Evolutionary conservation across 2,113 vertebrate genomes (phyloP).

Genomic region (Chionomys nivalis): DNA sequence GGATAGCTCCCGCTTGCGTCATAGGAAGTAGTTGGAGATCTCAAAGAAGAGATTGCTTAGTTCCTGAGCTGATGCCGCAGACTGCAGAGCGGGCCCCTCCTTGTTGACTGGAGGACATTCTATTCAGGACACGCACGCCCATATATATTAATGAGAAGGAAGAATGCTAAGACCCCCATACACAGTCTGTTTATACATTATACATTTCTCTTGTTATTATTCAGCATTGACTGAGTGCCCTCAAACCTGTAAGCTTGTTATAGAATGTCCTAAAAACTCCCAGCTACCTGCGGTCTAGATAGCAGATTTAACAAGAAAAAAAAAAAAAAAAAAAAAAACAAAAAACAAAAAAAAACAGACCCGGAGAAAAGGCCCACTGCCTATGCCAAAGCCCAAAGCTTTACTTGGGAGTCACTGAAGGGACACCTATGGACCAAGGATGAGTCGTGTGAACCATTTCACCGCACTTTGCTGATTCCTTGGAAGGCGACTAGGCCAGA

Average conservation of each 20-base stretch:
- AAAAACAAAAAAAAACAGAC: background rate
- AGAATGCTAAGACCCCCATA: slow-evolving; percentile 30
- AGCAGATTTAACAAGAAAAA: background rate
- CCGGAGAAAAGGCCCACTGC: background rate
- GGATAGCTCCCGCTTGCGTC: background rate
- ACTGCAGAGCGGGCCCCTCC: background rate
- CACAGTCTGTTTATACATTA: slow-evolving; percentile 73
- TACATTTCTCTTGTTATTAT: slow-evolving; percentile 72
- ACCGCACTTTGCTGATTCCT: background rate
- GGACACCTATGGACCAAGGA: background rate
- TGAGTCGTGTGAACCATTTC: background rate
- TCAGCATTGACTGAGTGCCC: slow-evolving; percentile 70
- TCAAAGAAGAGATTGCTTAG: background rate
- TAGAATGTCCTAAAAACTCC: slow-evolving; percentile 54
- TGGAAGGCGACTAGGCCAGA: background rate
- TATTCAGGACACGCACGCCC: background rate
- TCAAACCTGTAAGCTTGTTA: slow-evolving; percentile 59
- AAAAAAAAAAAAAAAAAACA: background rate
- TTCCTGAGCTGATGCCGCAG: background rate
- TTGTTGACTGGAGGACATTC: background rate
- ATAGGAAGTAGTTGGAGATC: background rate
- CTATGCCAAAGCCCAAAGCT: background rate
- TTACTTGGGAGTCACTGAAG: background rate
- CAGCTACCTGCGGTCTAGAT: slow-evolving; percentile 12
- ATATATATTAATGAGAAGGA: slow-evolving; percentile 71